A percentile compares a stretch with the other conserved stretches of the same genome.
phyloP scores from a whole-genome alignment of 2,888 invertebrate genomes.

The Drosophila mimetica region DNA sequence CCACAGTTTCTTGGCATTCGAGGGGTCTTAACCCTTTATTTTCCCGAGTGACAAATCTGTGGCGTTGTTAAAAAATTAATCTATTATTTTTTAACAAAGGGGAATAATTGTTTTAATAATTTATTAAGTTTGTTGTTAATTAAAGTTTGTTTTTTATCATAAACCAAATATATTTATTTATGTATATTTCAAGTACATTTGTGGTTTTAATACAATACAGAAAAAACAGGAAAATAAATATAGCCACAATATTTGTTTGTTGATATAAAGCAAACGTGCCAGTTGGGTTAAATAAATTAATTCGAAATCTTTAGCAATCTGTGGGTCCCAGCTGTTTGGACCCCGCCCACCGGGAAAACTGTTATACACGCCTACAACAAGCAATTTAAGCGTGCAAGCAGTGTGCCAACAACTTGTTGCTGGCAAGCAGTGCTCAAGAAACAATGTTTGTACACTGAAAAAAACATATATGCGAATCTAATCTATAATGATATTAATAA shows the following conservation, averaged over 20 bases:
- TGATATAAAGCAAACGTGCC: neutral
- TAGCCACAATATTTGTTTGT: too few relatives aligned
- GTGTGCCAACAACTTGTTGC: slow-evolving; percentile 21
- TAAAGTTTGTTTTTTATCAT: too few relatives aligned
- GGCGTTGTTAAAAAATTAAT: neutral
- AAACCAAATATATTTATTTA: too few relatives aligned
- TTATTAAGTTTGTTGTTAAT: too few relatives aligned
- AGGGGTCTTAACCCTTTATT: neutral
- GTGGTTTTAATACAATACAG: too few relatives aligned
- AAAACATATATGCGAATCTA: too few relatives aligned
- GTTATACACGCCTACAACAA: slow-evolving; percentile 15
- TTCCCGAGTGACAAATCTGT: neutral
- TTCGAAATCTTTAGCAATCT: slow-evolving; percentile 1
- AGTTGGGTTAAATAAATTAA: slow-evolving; percentile 7
- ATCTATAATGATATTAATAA: too few relatives aligned
- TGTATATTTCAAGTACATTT: too few relatives aligned
- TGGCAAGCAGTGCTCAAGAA: slow-evolving; percentile 8
- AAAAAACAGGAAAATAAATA: too few relatives aligned
- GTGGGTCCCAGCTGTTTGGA: slow-evolving; percentile 8
- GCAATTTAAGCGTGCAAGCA: slow-evolving; percentile 2
- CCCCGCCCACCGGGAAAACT: slow-evolving; percentile 16
- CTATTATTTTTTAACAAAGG: too few relatives aligned
- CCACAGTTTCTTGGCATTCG: neutral
- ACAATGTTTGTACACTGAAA: slow-evolving; percentile 8
- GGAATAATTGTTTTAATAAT: too few relatives aligned